Evolutionary conservation across 1,140 invertebrate genomes (phyloP).

Genomic region (Ditylenchus dipsaci): DNA sequence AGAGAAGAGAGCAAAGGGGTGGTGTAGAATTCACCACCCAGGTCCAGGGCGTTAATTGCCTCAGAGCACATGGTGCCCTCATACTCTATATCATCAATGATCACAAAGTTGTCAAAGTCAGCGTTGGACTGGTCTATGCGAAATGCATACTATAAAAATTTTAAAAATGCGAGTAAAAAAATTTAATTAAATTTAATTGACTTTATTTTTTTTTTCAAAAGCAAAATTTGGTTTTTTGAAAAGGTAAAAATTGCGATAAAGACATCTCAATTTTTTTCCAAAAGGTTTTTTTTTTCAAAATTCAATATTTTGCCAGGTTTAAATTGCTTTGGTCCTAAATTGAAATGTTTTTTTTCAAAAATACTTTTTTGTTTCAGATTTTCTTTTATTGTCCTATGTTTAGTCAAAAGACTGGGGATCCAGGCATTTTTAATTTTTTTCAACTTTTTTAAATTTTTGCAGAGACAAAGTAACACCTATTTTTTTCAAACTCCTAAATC

Average conservation of each 20-base stretch:
- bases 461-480: too few relatives aligned
- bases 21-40: slow-evolving; percentile 47
- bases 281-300: too few relatives aligned
- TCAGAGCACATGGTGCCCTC: slow-evolving; percentile 47
- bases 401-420: too few relatives aligned
- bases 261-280: too few relatives aligned
- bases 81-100: slow-evolving; percentile 55
- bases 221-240: background rate
- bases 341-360: too few relatives aligned
- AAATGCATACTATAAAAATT: slow-evolving; percentile 47
- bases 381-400: too few relatives aligned
- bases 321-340: too few relatives aligned
- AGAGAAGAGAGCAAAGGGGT: slow-evolving; percentile 46
- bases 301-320: too few relatives aligned
- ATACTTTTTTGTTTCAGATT: too few relatives aligned
- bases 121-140: slow-evolving; percentile 39
- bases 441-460: too few relatives aligned
- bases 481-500: too few relatives aligned
- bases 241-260: slow-evolving; percentile 7
- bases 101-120: slow-evolving; percentile 54
- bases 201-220: background rate
- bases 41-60: slow-evolving; percentile 46
- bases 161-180: background rate
- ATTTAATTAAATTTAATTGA: background rate
- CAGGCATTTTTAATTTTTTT: too few relatives aligned